These are phyloP conservation scores for Daphoenositta chrysoptera DNA, from an alignment of 2,113 vertebrate species.

Conservation along the genomic window DNA sequence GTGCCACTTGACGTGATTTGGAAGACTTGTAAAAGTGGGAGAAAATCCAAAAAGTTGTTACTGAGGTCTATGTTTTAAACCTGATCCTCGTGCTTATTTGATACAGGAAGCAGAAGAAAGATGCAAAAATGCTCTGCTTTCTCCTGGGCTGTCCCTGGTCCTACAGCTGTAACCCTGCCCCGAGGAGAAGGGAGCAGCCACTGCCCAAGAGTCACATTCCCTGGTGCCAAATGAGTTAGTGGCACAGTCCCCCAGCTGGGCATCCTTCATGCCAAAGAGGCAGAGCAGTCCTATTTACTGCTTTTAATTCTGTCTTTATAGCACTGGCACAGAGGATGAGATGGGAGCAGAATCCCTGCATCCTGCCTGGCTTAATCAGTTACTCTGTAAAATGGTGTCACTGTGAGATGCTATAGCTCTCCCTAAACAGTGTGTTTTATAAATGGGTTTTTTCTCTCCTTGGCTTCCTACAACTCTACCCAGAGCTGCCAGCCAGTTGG, in stretches of 20 bases:
- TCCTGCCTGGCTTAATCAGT: background rate
- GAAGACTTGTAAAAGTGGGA: background rate
- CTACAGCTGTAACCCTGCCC: background rate
- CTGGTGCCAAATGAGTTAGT: background rate
- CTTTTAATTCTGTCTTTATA: background rate
- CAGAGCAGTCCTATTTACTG: background rate
- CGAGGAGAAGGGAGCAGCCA: background rate
- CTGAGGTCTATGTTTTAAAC: background rate
- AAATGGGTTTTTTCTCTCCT: background rate
- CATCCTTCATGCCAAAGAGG: background rate
- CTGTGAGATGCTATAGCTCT: background rate
- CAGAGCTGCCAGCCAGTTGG: background rate
- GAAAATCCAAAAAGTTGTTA: background rate
- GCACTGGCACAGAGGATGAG: background rate
- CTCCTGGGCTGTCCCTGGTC: background rate
- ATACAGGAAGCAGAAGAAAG: background rate
- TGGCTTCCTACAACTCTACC: background rate
- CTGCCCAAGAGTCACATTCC: background rate
- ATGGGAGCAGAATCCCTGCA: background rate
- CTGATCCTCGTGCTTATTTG: background rate
- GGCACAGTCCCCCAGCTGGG: background rate
- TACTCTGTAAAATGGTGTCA: background rate
- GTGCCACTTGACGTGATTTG: background rate
- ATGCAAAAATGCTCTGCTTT: background rate
- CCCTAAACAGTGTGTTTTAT: background rate